A percentile compares a stretch with the other conserved stretches of the same genome.
These are phyloP conservation scores for Polyergus mexicanus DNA, from an alignment of 1,140 invertebrate species.

Conservation along the genomic window DNA sequence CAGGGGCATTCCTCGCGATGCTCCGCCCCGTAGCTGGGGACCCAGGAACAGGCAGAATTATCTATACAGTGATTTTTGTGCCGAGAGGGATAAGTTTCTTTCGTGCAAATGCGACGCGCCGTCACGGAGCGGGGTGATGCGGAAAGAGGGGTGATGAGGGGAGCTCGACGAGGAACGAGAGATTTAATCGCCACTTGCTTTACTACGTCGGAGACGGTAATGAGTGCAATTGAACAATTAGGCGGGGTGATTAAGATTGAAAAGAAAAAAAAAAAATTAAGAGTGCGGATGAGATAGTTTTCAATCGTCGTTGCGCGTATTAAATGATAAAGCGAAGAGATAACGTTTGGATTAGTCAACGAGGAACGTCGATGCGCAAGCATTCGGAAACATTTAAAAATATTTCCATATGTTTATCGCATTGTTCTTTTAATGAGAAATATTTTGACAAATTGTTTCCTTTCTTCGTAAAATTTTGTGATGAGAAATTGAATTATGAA, in stretches of 20 bases:
- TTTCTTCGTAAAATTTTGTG: not conserved
- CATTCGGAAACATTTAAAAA: not conserved
- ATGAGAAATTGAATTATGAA: not conserved
- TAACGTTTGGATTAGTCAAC: not conserved
- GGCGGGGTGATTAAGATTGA: constrained; percentile 80
- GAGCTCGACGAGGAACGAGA: constrained; percentile 67
- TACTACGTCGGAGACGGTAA: constrained; percentile 85
- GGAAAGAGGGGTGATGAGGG: constrained; percentile 43
- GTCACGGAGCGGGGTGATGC: constrained; percentile 52
- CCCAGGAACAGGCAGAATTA: constrained; percentile 50
- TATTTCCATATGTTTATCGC: not conserved
- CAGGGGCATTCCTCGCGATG: constrained; percentile 65
- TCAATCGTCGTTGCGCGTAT: constrained; percentile 60
- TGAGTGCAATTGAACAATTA: constrained; percentile 87
- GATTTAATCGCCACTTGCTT: constrained; percentile 84
- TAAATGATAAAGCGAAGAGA: constrained; percentile 12
- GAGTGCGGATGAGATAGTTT: constrained; percentile 62
- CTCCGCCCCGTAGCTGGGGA: constrained; percentile 57
- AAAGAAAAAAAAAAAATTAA: constrained; percentile 80
- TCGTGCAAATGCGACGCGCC: constrained; percentile 73
- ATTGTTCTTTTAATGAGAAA: not conserved
- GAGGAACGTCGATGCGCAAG: not conserved
- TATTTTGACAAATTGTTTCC: not conserved
- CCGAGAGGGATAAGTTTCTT: constrained; percentile 75
- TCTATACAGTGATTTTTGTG: constrained; percentile 71